Base-by-base conservation (phyloP, 92 coral and sea anemone species). In the Umimayanthus kanabou region DNA sequence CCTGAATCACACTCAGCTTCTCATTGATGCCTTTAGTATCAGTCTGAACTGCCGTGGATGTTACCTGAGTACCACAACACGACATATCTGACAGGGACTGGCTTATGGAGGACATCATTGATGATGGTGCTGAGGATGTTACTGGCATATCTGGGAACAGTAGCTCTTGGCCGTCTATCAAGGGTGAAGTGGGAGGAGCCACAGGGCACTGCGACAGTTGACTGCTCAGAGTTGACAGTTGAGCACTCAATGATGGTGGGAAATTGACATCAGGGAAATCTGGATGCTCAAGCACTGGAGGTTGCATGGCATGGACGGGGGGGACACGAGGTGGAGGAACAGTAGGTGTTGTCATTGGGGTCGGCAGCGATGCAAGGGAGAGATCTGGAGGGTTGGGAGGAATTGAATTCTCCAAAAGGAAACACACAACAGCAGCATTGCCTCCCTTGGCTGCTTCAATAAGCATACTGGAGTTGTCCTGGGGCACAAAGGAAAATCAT, bases 361-460 rank as follows among this genome's bases (percentile, higher is more conserved):
- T 88, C 37, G 94, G 96, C 87, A 97, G 69, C n/a, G 97, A 88
- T 61, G 96, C 83, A 42, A 97, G 94, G 39, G 94, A 94, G 37
- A 95, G 94, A 30, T 97, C 98, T 30, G 98, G 97, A 25, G 95
- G 99, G 26, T 93, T 94, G 37, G 95, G 91, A 81, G 93, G 96
- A 18, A 95, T 93, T 55, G 99, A 98, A 71, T 94, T 95, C 83
- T 97, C 99, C 29, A 97, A 80, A 11, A 97, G 95, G 77, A 91
- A 94, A 85, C 99, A 92, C 40, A 96, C 94, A 14, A 97, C 99
- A 80, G 99, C 94, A 6, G 99, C 98, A 85, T 95, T 98, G 64
- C 99, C 99, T 26, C 99, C 99, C 87, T 95, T 97, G 58, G 98
- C 98, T 55, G 99, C 99, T 77, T 97, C 99, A 22, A 97, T 93